These are phyloP conservation scores for Cotesia chilonis DNA, from an alignment of 1,140 invertebrate species.

Conservation along the genomic window DNA sequence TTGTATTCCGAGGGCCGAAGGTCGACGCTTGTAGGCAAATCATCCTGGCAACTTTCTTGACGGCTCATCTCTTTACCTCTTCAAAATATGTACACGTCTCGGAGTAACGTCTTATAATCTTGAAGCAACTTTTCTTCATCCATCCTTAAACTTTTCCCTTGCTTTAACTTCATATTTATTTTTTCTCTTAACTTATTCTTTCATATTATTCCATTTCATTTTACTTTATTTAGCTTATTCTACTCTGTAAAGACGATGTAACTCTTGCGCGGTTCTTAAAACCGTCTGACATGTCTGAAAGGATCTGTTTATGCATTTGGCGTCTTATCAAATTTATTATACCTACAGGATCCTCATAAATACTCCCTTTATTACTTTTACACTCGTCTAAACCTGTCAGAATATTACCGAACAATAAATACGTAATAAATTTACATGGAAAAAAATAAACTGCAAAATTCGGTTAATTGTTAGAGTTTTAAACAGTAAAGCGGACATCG, in stretches of 20 bases:
- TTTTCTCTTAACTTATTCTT: constrained; percentile 13
- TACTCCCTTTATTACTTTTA: constrained; percentile 18
- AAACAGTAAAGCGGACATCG: no score
- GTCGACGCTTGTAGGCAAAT: constrained; percentile 23
- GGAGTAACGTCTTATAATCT: background rate
- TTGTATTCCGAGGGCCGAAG: background rate
- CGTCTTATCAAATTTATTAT: constrained; percentile 33
- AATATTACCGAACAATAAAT: no score
- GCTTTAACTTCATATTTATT: background rate
- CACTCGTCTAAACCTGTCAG: constrained; percentile 9
- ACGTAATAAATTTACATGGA: background rate
- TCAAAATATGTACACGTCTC: background rate
- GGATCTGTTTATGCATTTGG: constrained; percentile 30
- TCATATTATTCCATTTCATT: no score
- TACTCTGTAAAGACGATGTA: constrained; percentile 12
- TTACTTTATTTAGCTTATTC: no score
- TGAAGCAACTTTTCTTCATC: constrained; percentile 19
- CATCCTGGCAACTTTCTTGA: constrained; percentile 26
- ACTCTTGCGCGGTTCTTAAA: constrained; percentile 22
- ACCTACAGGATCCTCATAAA: constrained; percentile 26
- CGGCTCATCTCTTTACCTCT: constrained; percentile 21
- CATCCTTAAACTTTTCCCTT: background rate
- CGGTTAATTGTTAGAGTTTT: no score
- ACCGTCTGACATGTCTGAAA: constrained; percentile 23
- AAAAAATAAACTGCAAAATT: no score